These are phyloP conservation scores for Megathymus violae DNA, from an alignment of 1,140 invertebrate species.

Conservation along the genomic window DNA sequence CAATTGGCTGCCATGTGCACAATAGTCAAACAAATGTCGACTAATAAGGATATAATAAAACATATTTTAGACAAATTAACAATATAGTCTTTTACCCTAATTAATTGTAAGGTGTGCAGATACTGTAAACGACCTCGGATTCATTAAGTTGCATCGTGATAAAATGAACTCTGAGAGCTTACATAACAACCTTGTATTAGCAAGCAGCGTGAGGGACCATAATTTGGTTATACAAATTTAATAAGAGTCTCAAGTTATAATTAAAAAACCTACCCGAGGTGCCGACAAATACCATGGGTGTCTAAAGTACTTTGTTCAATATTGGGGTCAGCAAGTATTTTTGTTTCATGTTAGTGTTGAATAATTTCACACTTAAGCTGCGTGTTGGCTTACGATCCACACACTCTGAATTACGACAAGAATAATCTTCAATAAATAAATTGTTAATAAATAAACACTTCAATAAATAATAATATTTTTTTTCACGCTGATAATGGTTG, in stretches of 20 bases:
- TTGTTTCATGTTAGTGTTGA: background rate
- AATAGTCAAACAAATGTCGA: too few species aligned
- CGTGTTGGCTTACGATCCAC: too few species aligned
- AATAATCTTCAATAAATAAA: too few species aligned
- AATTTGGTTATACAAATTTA: conserved; percentile 44
- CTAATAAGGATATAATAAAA: too few species aligned
- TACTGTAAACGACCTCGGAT: background rate
- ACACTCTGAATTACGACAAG: too few species aligned
- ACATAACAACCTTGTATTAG: conserved; percentile 38
- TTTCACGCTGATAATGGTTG: too few species aligned
- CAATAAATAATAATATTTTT: too few species aligned
- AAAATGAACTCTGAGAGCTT: conserved; percentile 19
- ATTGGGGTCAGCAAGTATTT: background rate
- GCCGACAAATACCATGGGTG: conserved; percentile 20
- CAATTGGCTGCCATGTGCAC: too few species aligned
- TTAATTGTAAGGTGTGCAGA: background rate
- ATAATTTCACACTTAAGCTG: too few species aligned
- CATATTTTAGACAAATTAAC: too few species aligned
- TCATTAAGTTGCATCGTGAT: conserved; percentile 26
- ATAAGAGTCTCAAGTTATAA: conserved; percentile 38
- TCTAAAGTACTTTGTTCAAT: too few species aligned
- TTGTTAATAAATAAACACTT: too few species aligned
- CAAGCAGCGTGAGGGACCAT: conserved; percentile 31
- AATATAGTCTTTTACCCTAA: background rate
- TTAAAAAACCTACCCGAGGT: conserved; percentile 36